These are phyloP conservation scores for Potamilus streckersoni DNA, from an alignment of 1,140 invertebrate species.

Conservation along the genomic window DNA sequence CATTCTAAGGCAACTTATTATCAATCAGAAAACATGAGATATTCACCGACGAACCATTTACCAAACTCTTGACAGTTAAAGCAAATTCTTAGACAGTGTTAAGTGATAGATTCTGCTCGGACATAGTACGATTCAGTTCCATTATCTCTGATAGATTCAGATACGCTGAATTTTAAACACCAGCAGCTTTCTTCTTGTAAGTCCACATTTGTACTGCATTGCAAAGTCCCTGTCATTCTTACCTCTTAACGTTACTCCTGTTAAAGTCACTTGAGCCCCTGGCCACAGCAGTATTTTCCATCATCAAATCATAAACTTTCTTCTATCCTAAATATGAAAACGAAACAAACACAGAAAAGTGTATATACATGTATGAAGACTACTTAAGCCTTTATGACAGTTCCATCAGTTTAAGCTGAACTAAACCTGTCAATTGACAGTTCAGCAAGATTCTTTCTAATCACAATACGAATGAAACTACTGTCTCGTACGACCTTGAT, in stretches of 20 bases:
- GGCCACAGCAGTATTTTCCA: conserved; percentile 35
- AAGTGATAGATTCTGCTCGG: neutral
- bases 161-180: neutral
- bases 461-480: conserved; percentile 32
- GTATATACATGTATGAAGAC: conserved; percentile 27
- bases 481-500: conserved; percentile 32
- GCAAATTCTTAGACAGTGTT: neutral
- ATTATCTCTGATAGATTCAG: neutral
- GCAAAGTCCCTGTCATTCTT: too few relatives aligned
- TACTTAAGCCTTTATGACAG: conserved; percentile 10
- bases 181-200: neutral
- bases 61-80: neutral
- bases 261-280: conserved; percentile 1
- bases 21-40: neutral
- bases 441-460: conserved; percentile 7
- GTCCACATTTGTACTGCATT: neutral
- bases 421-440: conserved; percentile 12
- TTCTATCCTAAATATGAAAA: conserved; percentile 31
- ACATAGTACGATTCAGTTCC: conserved; percentile 2
- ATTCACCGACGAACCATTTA: neutral
- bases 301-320: conserved; percentile 30
- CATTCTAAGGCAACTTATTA: neutral
- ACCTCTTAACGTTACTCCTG: too few relatives aligned
- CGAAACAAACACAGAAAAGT: conserved; percentile 22
- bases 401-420: conserved; percentile 26